Conservation (phyloP, 2,113 vertebrate genomes). For the Onychostruthus taczanowskii region DNA sequence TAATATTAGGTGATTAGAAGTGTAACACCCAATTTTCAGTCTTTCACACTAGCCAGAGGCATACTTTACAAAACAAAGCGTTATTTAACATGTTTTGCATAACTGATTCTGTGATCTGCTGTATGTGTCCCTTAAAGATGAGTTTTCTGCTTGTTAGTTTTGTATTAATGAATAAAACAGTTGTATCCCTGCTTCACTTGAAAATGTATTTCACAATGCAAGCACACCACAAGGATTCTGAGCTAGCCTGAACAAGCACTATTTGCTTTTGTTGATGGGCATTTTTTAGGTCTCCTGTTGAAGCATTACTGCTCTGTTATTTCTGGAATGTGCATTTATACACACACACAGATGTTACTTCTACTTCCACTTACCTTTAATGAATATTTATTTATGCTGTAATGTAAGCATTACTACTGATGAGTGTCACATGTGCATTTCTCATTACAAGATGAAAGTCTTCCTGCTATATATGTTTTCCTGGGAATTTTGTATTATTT, state of each 20-base stretch:
- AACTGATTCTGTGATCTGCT: not conserved
- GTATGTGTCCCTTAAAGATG: not conserved
- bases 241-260: not conserved
- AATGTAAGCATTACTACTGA: not conserved
- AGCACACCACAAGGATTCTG: not conserved
- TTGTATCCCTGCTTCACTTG: not conserved
- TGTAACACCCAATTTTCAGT: not conserved
- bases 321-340: not conserved
- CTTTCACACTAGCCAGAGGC: not conserved
- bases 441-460: not conserved
- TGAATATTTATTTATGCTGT: not conserved
- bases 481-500: not conserved
- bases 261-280: not conserved
- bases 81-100: not conserved
- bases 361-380: not conserved
- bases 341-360: accelerated
- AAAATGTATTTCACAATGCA: not conserved
- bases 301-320: not conserved
- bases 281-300: not conserved
- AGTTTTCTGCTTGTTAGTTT: not conserved
- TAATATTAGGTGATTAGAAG: not conserved
- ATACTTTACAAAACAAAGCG: not conserved
- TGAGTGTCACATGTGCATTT: not conserved
- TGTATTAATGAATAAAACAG: not conserved
- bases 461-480: not conserved